Percentiles rank a stretch among this genome's conserved stretches.
Evolutionary conservation across 2,113 vertebrate genomes (phyloP).

Genomic region (Motacilla alba): DNA sequence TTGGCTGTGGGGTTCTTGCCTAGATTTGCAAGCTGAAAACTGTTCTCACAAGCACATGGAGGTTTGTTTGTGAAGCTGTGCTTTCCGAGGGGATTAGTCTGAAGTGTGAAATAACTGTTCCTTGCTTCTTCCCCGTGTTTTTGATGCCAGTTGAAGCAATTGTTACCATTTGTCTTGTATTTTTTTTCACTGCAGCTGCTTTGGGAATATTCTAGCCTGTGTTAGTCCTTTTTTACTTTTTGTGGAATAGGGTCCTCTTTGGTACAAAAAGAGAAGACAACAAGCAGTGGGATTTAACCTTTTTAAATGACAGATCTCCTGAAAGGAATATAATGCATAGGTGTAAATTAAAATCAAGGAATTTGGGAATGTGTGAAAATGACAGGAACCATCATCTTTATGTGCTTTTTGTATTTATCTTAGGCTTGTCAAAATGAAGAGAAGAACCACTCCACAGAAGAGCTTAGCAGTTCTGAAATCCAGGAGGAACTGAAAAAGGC

Average conservation of each 20-base stretch:
- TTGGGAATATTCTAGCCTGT: background rate
- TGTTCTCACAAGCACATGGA: background rate
- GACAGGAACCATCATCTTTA: background rate
- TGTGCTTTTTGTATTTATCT: slow-evolving; percentile 16
- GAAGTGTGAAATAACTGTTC: background rate
- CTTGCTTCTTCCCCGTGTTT: background rate
- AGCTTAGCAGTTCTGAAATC: slow-evolving; percentile 29
- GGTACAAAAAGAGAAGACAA: background rate
- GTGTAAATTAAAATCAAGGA: background rate
- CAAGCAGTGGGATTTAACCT: background rate
- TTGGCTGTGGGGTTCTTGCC: background rate
- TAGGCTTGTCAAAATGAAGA: slow-evolving; percentile 67
- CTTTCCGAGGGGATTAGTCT: background rate
- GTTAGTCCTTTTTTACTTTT: background rate
- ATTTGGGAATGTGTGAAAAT: background rate
- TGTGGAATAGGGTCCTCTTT: background rate
- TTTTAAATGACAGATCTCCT: background rate
- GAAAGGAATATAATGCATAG: background rate
- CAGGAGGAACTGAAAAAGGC: slow-evolving; percentile 71
- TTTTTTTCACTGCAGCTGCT: background rate
- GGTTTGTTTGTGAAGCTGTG: background rate
- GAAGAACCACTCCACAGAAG: slow-evolving; percentile 62
- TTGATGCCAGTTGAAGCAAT: background rate
- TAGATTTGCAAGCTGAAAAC: background rate
- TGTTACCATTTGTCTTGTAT: background rate